Conservation (phyloP, 2,113 vertebrate genomes). For the Enhydra lutris region DNA sequence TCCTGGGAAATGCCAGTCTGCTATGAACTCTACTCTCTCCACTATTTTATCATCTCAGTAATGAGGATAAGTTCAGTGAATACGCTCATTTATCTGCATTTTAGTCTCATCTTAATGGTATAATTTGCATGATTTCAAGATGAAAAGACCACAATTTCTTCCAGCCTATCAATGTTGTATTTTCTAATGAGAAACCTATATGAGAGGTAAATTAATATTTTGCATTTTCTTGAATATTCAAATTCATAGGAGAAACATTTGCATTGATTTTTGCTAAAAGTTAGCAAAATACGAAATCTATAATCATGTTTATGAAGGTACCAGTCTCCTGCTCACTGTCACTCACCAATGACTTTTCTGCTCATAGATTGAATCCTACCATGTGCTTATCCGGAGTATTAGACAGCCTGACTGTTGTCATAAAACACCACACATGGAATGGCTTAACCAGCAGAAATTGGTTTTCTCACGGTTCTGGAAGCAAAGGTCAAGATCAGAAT, state of each 20-base stretch:
- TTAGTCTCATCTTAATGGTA: not conserved
- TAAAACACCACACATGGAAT: not conserved
- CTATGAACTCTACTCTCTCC: not conserved
- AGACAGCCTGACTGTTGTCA: not conserved
- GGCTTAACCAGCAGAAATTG: not conserved
- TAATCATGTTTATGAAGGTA: not conserved
- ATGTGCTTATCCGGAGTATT: not conserved
- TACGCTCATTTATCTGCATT: conserved; percentile 3
- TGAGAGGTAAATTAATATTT: not conserved
- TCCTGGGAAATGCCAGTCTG: conserved; percentile 16
- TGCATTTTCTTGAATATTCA: not conserved
- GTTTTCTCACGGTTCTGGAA: not conserved
- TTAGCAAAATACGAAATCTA: not conserved
- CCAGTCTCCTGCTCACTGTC: not conserved
- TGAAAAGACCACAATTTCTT: not conserved
- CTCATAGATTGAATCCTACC: not conserved
- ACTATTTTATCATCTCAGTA: not conserved
- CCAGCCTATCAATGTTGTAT: not conserved
- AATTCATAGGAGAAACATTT: not conserved
- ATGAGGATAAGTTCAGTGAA: not conserved
- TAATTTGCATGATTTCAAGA: conserved; percentile 32
- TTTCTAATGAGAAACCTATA: conserved; percentile 10
- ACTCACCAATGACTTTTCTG: not conserved
- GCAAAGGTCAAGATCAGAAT: not conserved
- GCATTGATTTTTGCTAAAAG: not conserved